Conservation (phyloP, 2,888 invertebrate species). For the Shargacucullia verbasci region DNA sequence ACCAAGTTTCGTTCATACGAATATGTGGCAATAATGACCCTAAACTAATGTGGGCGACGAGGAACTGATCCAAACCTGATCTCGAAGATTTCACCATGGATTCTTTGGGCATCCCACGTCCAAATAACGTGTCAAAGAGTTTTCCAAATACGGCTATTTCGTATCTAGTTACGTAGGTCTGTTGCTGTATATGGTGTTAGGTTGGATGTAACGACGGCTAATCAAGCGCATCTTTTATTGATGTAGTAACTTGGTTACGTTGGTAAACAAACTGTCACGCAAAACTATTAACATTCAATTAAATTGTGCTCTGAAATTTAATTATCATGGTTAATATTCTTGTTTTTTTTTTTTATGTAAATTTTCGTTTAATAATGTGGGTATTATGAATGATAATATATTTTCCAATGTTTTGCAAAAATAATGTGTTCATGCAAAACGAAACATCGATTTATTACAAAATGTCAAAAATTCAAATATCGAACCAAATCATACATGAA, state of each 20-base stretch:
- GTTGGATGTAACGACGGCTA: neutral
- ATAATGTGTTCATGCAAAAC: too few species aligned
- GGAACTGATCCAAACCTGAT: conserved; percentile 46
- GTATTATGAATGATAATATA: too few species aligned
- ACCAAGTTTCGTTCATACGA: neutral
- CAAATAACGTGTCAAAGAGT: conserved; percentile 27
- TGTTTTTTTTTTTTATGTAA: neutral
- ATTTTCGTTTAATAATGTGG: too few species aligned
- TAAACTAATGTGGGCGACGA: conserved; percentile 36
- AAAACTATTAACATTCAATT: too few species aligned
- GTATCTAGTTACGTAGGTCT: conserved; percentile 20
- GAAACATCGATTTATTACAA: too few species aligned
- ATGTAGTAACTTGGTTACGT: neutral
- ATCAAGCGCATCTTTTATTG: conserved; percentile 2
- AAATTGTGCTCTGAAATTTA: too few species aligned
- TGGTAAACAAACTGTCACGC: too few species aligned
- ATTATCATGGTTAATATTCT: too few species aligned
- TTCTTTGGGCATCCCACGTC: conserved; percentile 49
- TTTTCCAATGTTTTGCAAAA: too few species aligned
- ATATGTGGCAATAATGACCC: conserved; percentile 36
- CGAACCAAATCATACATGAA: neutral
- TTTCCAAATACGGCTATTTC: conserved; percentile 26
- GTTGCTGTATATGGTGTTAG: conserved; percentile 5
- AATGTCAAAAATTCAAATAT: neutral
- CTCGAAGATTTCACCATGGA: conserved; percentile 47